Base-by-base conservation (phyloP, 2,797 vertebrate genomes). In the Pseudocheirus occidentalis region DNA sequence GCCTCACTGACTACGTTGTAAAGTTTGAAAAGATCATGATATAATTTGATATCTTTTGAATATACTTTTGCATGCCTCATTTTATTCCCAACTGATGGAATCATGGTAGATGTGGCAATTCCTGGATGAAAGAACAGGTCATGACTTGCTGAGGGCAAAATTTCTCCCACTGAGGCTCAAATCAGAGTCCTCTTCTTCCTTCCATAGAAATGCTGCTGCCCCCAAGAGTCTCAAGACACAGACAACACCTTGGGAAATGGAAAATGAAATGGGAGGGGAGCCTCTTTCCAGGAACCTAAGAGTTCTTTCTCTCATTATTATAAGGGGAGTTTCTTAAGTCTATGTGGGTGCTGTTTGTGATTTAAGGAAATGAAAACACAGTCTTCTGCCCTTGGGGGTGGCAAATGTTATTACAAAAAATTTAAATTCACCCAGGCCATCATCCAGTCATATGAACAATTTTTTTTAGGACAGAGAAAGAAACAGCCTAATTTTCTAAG, bases 241-340 rank as follows among this genome's bases (percentile, higher is more conserved):
- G 27, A 34, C 54, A 73, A 5, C 11, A 13, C 40, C 24, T 1
- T 57, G 5, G 56, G 24, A 6, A 56, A 57, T 24, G 24, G 0
- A 34, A 40, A 10, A 12, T 5, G 1, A 40, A 18, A n/a, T 46
- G 34, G 27, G 0, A 1, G 1, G 34, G 50, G 21, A 31, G 34
- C 16, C 0, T 28, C 50, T 18, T 2, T 55, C 40, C 1, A 0
- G 0, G 12, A 57, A 56, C 50, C 40, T 0, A 5, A 5, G 10
- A 18, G 87, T 1, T 40, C 57, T 54, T 73, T 53, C 27, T 57
- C 27, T 34, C 46, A 31, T 28, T 11, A 2, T 46, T 2, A 18
- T 5, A 9, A 3, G 14, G 40, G n/a, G 87, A 56, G 18, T 5
- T 1, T 16, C 18, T 53, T 2, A 31, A 46, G 40, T 81, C 40